These are phyloP conservation scores for Ephestia elutella DNA, from an alignment of 1,140 invertebrate species.

Conservation along the genomic window DNA sequence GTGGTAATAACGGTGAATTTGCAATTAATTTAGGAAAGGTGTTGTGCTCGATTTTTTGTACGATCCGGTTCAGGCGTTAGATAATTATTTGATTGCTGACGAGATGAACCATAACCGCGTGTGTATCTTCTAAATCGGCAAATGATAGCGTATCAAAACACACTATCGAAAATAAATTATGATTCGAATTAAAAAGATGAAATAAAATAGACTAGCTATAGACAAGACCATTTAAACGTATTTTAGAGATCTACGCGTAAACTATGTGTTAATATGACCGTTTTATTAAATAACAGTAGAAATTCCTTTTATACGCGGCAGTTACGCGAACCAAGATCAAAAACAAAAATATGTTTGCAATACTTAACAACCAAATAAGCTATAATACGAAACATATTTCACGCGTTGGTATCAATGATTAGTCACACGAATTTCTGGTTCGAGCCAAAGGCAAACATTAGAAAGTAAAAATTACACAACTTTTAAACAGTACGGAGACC, in stretches of 20 bases:
- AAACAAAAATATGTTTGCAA: too few species aligned
- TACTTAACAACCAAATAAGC: too few species aligned
- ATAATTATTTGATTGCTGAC: slow-evolving; percentile 3
- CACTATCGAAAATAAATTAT: neutral
- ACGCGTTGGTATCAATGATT: too few species aligned
- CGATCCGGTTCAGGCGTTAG: neutral
- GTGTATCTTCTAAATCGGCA: neutral
- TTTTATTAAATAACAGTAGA: too few species aligned
- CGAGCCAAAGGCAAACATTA: slow-evolving; percentile 25
- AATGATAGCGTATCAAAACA: neutral
- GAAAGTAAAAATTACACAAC: slow-evolving; percentile 40
- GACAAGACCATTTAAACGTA: too few species aligned
- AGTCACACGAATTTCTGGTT: too few species aligned
- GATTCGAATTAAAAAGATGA: neutral
- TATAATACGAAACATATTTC: too few species aligned
- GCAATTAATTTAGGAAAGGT: slow-evolving; percentile 5
- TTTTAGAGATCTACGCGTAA: too few species aligned
- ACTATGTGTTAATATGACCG: too few species aligned
- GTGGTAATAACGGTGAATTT: neutral
- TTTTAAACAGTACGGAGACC: slow-evolving; percentile 16
- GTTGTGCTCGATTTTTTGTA: slow-evolving; percentile 11
- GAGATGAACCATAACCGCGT: neutral
- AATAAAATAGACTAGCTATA: neutral
- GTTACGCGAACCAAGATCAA: too few species aligned
- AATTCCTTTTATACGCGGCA: too few species aligned